Conservation (phyloP, 2,113 vertebrate genomes). For the Cynocephalus volans region DNA sequence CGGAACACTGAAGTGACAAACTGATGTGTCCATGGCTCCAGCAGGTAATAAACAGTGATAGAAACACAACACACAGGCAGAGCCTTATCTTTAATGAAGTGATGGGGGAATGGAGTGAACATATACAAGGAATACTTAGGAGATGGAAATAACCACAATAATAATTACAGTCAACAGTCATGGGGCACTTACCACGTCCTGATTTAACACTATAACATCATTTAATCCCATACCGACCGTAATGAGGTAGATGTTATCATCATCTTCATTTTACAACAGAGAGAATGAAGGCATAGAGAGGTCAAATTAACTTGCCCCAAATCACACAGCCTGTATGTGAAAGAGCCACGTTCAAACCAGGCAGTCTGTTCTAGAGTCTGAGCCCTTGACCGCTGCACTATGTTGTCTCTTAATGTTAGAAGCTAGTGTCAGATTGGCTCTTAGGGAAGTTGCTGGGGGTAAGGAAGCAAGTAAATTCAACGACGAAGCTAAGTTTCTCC, state of each 20-base stretch:
- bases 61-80: background rate
- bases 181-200: background rate
- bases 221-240: background rate
- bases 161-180: background rate
- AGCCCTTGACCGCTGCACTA: background rate
- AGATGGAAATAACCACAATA: background rate
- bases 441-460: background rate
- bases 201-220: background rate
- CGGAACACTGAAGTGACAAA: background rate
- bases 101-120: background rate
- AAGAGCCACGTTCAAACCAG: background rate
- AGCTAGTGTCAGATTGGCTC: background rate
- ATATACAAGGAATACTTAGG: background rate
- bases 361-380: background rate
- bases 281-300: background rate
- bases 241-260: background rate
- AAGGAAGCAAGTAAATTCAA: background rate
- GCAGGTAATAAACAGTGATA: background rate
- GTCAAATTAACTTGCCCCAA: background rate
- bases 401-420: background rate
- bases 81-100: background rate
- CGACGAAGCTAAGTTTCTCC: background rate
- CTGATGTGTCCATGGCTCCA: background rate
- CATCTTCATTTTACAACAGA: background rate
- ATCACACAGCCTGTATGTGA: background rate